Evolutionary conservation across 2,888 invertebrate species (phyloP).

Genomic region (Arge pagana): DNA sequence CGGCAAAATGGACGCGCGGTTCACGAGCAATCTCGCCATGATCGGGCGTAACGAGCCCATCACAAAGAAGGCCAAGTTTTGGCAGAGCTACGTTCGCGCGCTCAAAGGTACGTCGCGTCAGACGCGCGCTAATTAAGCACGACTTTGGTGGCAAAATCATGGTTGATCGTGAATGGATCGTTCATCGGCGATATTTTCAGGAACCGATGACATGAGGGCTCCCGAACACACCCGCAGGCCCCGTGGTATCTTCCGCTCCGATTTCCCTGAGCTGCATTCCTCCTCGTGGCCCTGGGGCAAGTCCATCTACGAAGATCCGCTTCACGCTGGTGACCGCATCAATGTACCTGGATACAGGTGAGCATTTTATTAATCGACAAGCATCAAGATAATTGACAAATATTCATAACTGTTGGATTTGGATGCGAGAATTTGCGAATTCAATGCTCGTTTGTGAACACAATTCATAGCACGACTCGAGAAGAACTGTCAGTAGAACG

Average conservation of each 20-base stretch:
- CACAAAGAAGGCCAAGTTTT: slow-evolving; percentile 91
- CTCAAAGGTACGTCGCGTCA: slow-evolving; percentile 73
- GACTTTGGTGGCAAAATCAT: not conserved
- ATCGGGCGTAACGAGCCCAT: slow-evolving; percentile 91
- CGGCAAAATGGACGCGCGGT: slow-evolving; percentile 72
- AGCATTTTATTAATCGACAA: too few relatives aligned
- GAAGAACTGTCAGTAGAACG: too few relatives aligned
- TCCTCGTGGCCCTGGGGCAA: slow-evolving; percentile 78
- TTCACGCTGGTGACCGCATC: slow-evolving; percentile 81
- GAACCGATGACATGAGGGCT: slow-evolving; percentile 90
- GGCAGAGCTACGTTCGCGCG: slow-evolving; percentile 92
- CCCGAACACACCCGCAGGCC: slow-evolving; percentile 74
- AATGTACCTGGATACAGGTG: slow-evolving; percentile 83
- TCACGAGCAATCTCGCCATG: slow-evolving; percentile 91
- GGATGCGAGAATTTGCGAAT: too few relatives aligned
- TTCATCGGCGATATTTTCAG: slow-evolving; percentile 55
- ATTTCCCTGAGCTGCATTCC: slow-evolving; percentile 73
- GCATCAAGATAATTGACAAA: too few relatives aligned
- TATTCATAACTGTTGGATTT: too few relatives aligned
- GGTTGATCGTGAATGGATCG: not conserved
- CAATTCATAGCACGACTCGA: too few relatives aligned
- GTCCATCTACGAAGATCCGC: slow-evolving; percentile 86
- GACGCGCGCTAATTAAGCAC: not conserved
- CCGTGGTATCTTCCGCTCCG: slow-evolving; percentile 70
- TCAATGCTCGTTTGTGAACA: too few relatives aligned